These are phyloP conservation scores for Lathronympha strigana DNA, from an alignment of 2,888 invertebrate genomes.

Conservation along the genomic window DNA sequence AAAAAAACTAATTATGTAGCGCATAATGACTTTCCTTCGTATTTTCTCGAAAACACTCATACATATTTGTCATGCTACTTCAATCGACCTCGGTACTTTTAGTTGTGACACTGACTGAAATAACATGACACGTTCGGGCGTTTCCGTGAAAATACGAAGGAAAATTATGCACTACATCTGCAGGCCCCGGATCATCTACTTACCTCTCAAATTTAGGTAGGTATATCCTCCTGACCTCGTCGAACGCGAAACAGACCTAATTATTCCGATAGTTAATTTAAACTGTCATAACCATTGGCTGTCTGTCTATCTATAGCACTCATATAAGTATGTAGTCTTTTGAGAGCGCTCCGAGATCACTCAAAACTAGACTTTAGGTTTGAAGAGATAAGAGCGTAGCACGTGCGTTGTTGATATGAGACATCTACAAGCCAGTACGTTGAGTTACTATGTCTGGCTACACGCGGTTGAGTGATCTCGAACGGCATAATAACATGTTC, in stretches of 20 bases:
- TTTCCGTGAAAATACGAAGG: no score
- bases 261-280: conserved; percentile 57
- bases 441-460: conserved; percentile 25
- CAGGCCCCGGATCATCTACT: no score
- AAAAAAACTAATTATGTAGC: no score
- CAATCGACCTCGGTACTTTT: no score
- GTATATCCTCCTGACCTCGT: conserved; percentile 58
- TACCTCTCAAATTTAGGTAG: not conserved
- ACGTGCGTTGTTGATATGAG: not conserved
- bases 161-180: no score
- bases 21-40: no score
- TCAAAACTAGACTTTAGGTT: conserved; percentile 4
- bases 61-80: no score
- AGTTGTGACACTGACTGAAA: no score
- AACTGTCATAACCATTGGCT: conserved; percentile 63
- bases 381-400: not conserved
- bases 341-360: not conserved
- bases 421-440: not conserved
- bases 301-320: conserved; percentile 49
- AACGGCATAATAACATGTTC: conserved; percentile 48
- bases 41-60: no score
- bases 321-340: conserved; percentile 1
- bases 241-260: conserved; percentile 52
- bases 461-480: conserved; percentile 42
- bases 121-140: no score